These are phyloP conservation scores for Cryptoprocta ferox DNA, from an alignment of 2,797 vertebrate genomes.

Conservation along the genomic window DNA sequence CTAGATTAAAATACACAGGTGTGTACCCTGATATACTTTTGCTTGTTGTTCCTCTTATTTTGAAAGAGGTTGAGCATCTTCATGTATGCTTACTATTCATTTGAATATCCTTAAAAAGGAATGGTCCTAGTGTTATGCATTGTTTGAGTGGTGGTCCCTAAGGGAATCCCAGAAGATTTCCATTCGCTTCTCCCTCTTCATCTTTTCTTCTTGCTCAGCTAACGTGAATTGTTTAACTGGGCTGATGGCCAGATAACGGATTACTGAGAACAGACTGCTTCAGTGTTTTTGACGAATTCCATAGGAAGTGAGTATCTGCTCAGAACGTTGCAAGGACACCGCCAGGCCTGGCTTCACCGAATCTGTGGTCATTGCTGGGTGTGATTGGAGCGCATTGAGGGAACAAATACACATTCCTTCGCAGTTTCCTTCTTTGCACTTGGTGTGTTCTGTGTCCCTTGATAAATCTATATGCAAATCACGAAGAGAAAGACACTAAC, in stretches of 20 bases:
- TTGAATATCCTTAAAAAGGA: background rate
- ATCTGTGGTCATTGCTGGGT: background rate
- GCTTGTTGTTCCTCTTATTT: background rate
- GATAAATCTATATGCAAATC: constrained; percentile 1
- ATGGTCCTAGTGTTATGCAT: background rate
- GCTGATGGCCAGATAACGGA: background rate
- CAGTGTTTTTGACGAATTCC: background rate
- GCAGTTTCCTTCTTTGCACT: constrained; percentile 2
- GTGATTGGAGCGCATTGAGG: background rate
- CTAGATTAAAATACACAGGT: background rate
- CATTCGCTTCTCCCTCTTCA: background rate
- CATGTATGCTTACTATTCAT: background rate
- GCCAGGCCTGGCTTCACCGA: background rate
- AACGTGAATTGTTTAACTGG: background rate
- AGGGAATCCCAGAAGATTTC: background rate
- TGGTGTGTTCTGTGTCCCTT: background rate
- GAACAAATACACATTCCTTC: background rate
- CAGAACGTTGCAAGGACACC: background rate
- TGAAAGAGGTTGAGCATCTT: background rate
- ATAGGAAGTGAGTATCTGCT: background rate
- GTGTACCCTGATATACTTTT: background rate
- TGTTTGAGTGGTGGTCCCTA: background rate
- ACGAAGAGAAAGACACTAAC: background rate
- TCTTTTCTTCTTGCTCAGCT: background rate
- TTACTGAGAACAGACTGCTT: background rate